These are phyloP conservation scores for Sebastes cheni DNA, from an alignment of 2,797 vertebrate genomes.

Conservation along the genomic window DNA sequence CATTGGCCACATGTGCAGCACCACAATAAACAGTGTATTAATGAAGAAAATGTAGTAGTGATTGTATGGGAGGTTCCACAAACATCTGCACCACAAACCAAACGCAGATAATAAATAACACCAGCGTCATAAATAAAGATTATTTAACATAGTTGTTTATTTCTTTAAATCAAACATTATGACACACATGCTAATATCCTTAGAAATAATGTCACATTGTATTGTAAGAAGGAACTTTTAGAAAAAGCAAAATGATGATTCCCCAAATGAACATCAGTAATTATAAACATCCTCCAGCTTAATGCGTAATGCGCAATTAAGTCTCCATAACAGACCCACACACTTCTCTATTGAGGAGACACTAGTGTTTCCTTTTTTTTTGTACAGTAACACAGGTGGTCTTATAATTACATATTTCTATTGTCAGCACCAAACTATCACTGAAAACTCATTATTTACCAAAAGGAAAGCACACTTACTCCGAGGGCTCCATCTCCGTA, in stretches of 20 bases:
- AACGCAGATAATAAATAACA: conserved; percentile 3
- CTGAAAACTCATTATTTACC: background rate
- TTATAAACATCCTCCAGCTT: too few relatives aligned
- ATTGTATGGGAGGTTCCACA: background rate
- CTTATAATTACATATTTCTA: background rate
- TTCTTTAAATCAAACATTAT: background rate
- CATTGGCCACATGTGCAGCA: background rate
- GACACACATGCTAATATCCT: background rate
- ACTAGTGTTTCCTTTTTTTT: background rate
- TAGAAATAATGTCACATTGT: background rate
- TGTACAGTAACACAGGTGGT: background rate
- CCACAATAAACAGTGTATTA: background rate
- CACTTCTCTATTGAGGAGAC: background rate
- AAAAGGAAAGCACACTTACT: conserved; percentile 72
- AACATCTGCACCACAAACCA: background rate
- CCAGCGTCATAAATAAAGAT: background rate
- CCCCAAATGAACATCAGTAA: background rate
- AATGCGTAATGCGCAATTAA: background rate
- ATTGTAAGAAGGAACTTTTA: background rate
- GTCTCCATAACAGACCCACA: background rate
- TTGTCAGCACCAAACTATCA: background rate
- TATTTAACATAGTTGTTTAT: background rate
- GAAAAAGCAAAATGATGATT: background rate
- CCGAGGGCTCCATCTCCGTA: conserved; percentile 81
- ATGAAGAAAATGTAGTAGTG: background rate